Conservation (phyloP, 2,888 invertebrate genomes). For the Himalopsyche japonica region DNA sequence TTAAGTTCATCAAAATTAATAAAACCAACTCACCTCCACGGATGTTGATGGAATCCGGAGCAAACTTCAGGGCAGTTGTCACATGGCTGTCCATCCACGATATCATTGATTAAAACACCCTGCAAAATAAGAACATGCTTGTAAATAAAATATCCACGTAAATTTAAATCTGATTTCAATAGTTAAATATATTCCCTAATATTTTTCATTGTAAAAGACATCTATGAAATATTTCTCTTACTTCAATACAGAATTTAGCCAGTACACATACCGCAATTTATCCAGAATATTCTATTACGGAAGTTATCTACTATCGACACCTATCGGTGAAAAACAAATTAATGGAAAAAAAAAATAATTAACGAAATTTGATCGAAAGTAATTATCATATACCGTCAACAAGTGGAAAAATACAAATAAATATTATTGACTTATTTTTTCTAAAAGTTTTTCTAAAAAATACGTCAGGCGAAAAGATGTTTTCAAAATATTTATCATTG, state of each 20-base stretch:
- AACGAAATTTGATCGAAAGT: not conserved
- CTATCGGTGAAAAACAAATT: not conserved
- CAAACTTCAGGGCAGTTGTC: conserved; percentile 81
- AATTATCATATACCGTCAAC: not conserved
- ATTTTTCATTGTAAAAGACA: not conserved
- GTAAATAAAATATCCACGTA: not conserved
- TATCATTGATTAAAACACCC: conserved; percentile 85
- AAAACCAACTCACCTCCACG: conserved; percentile 77
- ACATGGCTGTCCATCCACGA: conserved; percentile 85
- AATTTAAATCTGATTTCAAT: not conserved
- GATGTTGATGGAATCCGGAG: conserved; percentile 80
- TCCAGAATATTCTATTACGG: not conserved
- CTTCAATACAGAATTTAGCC: not conserved
- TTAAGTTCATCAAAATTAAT: conserved; percentile 26
- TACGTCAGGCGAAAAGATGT: too few species aligned
- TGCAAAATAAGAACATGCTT: conserved; percentile 54
- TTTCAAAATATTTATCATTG: not conserved
- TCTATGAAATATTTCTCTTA: not conserved
- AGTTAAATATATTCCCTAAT: too few species aligned
- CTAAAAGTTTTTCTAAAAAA: not conserved
- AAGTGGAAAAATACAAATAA: not conserved
- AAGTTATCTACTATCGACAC: not conserved
- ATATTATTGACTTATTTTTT: too few species aligned
- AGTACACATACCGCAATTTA: not conserved
- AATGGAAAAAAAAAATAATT: not conserved